Conservation (phyloP, 1,140 invertebrate species). For the Zaprionus lachaisei region DNA sequence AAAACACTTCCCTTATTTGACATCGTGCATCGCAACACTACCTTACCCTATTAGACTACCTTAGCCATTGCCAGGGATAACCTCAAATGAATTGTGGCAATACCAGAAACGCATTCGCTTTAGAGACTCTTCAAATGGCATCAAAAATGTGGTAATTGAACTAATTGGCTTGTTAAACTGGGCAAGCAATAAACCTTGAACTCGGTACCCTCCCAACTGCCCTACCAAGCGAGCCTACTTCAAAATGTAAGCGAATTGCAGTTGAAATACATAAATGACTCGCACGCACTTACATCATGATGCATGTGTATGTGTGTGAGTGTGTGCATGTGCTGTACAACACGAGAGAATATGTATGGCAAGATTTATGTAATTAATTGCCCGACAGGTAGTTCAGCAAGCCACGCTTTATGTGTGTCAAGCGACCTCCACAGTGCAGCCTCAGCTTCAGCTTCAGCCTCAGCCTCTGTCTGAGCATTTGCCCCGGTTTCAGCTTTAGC, state of each 20-base stretch:
- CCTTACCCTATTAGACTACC: too few relatives aligned
- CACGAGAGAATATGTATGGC: not conserved
- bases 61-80: too few relatives aligned
- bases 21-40: too few relatives aligned
- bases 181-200: conserved; percentile 1
- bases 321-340: not conserved
- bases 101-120: not conserved
- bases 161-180: conserved; percentile 4
- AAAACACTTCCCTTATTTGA: too few relatives aligned
- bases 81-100: not conserved
- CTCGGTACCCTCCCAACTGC: not conserved
- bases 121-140: not conserved
- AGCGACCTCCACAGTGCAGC: not conserved
- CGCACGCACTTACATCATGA: not conserved
- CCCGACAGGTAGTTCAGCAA: not conserved
- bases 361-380: conserved; percentile 3
- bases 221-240: not conserved
- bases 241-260: conserved; percentile 7
- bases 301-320: not conserved
- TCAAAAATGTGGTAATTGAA: not conserved
- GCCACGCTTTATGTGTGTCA: not conserved
- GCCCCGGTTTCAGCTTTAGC: not conserved
- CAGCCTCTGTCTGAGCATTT: not conserved
- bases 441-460: not conserved
- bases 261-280: conserved; percentile 5